Base-by-base conservation (phyloP, 2,797 vertebrate genomes). In the Furcifer pardalis region DNA sequence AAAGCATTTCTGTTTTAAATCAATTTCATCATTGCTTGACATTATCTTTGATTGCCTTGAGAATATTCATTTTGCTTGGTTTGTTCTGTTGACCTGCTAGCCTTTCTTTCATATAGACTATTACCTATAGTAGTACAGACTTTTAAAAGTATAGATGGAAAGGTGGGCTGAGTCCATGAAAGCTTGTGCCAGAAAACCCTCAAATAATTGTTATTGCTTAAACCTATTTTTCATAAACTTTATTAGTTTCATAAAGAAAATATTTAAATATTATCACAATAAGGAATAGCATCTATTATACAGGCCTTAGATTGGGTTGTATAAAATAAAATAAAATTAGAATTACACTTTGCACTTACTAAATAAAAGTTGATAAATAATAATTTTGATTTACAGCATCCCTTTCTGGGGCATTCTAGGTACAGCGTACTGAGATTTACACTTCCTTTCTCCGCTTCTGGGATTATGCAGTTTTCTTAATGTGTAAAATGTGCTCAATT, bases 21-120 rank as follows among this genome's bases (percentile, higher is more conserved):
- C 25, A 63, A 9, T 42, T 89, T 66, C 66, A 87, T 75, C 82
- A 62, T 68, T 77, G 59, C 84, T 92, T 75, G 42, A 10, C 76
- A 60, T 75, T 79, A 72, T 81, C 19, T 56, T 42, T 71, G 60
- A 60, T 71, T 49, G 15, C 32, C 32, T 89, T 81, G 37, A 32
- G 59, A 0, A 69, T 77, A 32, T 27, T 83, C 19, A 37, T 71
- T 77, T 60, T 59, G 2, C 79, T 91, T 76, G 25, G 59, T 89
- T 92, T 79, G 76, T 65, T 6, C 66, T 83, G 21, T 27, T 76
- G 7, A 76, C 7, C 25, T 66, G 30, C 83, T 42, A 60, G 7
- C n/a, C 75, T 79, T 60, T 77, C 84, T 81, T 73, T 88, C 6
- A 52, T 76, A 75, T 56, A 86, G 62, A 81, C 0, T 79, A 37